These are phyloP conservation scores for Parotocinclus haroldoi DNA, from an alignment of 2,797 vertebrate species.

Conservation along the genomic window DNA sequence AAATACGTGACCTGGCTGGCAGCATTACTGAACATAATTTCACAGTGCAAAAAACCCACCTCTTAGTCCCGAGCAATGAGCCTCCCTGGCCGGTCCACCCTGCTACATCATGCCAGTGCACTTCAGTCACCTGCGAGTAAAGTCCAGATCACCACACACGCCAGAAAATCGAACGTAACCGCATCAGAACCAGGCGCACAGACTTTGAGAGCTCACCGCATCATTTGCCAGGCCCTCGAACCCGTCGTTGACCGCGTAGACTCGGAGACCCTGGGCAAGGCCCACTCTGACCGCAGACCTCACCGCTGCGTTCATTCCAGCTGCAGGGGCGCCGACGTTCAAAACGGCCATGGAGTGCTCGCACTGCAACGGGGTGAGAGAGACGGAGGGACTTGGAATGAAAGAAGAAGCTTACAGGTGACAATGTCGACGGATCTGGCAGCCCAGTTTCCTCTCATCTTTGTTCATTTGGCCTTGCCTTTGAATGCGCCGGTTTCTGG, in stretches of 20 bases:
- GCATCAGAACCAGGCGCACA: too few species aligned
- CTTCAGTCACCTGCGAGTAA: conserved; percentile 76
- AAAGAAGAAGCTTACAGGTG: too few species aligned
- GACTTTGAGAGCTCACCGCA: conserved; percentile 61
- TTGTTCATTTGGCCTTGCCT: conserved; percentile 62
- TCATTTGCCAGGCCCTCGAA: conserved; percentile 86
- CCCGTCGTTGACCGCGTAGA: conserved; percentile 84
- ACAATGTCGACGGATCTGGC: background rate
- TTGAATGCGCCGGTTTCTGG: conserved; percentile 75
- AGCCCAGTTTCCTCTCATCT: too few species aligned
- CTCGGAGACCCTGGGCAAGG: conserved; percentile 80
- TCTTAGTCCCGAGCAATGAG: conserved; percentile 91
- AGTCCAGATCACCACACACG: background rate
- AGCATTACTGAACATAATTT: background rate
- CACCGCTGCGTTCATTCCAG: conserved; percentile 89
- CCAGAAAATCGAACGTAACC: background rate
- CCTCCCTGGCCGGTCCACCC: conserved; percentile 95
- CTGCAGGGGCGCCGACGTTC: conserved; percentile 90
- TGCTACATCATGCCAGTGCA: conserved; percentile 85
- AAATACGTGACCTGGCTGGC: background rate
- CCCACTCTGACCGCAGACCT: conserved; percentile 83
- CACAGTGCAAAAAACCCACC: conserved; percentile 63
- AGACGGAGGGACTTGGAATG: background rate
- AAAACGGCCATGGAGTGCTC: conserved; percentile 84
- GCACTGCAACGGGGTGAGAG: conserved; percentile 61